Base-by-base conservation (phyloP, 2,113 vertebrate genomes). In the Donacobius atricapilla region DNA sequence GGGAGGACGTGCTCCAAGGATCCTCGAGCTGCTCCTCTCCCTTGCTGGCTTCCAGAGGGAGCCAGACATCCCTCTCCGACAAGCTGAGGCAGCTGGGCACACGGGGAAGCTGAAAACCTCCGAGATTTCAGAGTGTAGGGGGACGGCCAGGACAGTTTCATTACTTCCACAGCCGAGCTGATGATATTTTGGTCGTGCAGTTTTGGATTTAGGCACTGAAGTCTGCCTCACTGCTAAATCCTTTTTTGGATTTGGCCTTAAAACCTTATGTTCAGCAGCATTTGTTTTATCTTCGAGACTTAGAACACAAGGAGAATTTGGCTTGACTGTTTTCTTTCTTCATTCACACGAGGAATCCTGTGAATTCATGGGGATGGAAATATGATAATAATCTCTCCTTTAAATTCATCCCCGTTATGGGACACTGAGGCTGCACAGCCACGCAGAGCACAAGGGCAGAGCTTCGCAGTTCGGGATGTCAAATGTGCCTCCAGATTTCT, bases 211-310 rank as follows among this genome's bases (percentile, higher is more conserved):
- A 54, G 95, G 94, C 95, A 71, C 60, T 56, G 68, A 88, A 95
- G 94, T 89, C 95, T 97, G 96, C 95, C 93, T 94, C 80, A 10
- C 91, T 73, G 90, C 64, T 90, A 70, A 93, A 93, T 94, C 94
- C 94, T 89, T 95, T 97, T 97, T 97, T 86, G 91, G 95, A 66
- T 89, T 97, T 95, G 95, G 96, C 96, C 96, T 97, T 97, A 97
- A 96, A 96, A 96, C 92, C 96, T 95, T 96, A 96, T 96, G 96
- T 96, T 93, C 94, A 93, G 96, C 93, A 97, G 96, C 94, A 94
- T 96, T 97, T 95, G 92, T 97, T 97, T 95, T 95, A 96, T 88
- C 92, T 88, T 83, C 2, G 17, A 93, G 92, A 93, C 96, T 95
- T 22, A 45, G 94, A 96, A 93, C 96, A 94, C 92, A 95, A 94